A percentile compares a stretch with the other conserved stretches of the same genome.
These are phyloP conservation scores for Pogonomyrmex californicus DNA, from an alignment of 1,140 invertebrate genomes.

Conservation along the genomic window DNA sequence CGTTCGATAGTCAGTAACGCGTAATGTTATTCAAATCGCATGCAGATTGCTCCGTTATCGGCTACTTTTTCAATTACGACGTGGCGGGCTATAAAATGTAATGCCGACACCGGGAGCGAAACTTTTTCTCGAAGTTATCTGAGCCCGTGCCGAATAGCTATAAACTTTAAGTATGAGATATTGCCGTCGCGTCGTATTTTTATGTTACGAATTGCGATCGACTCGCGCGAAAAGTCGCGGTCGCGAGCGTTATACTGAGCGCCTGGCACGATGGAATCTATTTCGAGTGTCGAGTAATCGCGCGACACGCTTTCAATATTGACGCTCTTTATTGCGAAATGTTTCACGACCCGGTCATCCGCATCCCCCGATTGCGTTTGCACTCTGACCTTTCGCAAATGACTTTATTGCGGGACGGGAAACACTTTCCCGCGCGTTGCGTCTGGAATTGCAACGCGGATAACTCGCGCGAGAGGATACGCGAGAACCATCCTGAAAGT, in stretches of 20 bases:
- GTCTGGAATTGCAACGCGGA: background rate
- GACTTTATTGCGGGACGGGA: slow-evolving; percentile 33
- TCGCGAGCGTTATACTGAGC: background rate
- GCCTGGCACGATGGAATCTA: background rate
- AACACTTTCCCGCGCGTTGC: slow-evolving; percentile 22
- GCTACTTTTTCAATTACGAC: slow-evolving; percentile 78
- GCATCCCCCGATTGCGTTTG: background rate
- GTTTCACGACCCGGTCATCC: slow-evolving; percentile 2
- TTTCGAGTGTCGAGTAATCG: background rate
- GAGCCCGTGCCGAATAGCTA: slow-evolving; percentile 66
- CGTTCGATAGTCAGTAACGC: slow-evolving; percentile 64
- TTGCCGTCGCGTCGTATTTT: slow-evolving; percentile 32
- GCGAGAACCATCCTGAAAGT: slow-evolving; percentile 14
- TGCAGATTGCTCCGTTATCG: slow-evolving; percentile 77
- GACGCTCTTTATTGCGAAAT: slow-evolving; percentile 52
- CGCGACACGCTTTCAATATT: background rate
- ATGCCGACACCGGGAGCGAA: slow-evolving; percentile 61
- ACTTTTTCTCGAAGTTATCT: slow-evolving; percentile 66
- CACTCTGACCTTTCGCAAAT: background rate
- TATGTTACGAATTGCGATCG: slow-evolving; percentile 33
- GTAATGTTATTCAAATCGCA: slow-evolving; percentile 77
- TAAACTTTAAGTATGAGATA: slow-evolving; percentile 75
- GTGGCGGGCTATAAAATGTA: slow-evolving; percentile 74
- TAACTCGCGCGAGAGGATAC: background rate
- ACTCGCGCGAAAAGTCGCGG: slow-evolving; percentile 30